phyloP scores from a whole-genome alignment of 2,888 invertebrate genomes.

The Noctua fimbriata region DNA sequence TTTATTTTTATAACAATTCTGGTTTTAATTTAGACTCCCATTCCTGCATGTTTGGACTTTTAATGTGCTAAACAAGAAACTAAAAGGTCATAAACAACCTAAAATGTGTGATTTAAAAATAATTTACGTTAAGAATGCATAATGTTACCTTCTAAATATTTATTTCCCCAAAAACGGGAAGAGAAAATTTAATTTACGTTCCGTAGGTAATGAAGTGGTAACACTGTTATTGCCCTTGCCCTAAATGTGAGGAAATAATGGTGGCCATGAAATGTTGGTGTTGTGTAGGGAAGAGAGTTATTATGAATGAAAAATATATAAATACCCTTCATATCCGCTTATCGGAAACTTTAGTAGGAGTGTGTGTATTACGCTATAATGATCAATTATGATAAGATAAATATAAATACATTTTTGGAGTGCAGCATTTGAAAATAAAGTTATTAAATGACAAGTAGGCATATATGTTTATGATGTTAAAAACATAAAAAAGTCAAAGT shows the following conservation, averaged over 20 bases:
- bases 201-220: conserved; percentile 48
- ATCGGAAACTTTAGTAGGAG: conserved; percentile 15
- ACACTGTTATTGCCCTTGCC: conserved; percentile 43
- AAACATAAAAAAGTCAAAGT: background rate
- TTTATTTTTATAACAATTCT: background rate
- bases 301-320: conserved; percentile 35
- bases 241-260: conserved; percentile 49
- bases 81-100: background rate
- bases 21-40: background rate
- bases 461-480: background rate
- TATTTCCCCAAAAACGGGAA: conserved; percentile 25
- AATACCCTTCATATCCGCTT: conserved; percentile 16
- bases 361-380: conserved; percentile 1
- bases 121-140: background rate
- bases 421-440: background rate
- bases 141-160: background rate
- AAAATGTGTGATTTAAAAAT: no score
- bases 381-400: conserved; percentile 34
- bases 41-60: background rate
- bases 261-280: conserved; percentile 30
- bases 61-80: background rate
- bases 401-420: background rate
- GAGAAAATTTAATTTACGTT: conserved; percentile 36
- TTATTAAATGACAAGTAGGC: background rate
- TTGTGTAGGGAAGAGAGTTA: conserved; percentile 6